Evolutionary conservation across 2,888 invertebrate genomes (phyloP), one percentile per base, ranked within the genome.

Genomic region (Keiferia lycopersicella): DNA sequence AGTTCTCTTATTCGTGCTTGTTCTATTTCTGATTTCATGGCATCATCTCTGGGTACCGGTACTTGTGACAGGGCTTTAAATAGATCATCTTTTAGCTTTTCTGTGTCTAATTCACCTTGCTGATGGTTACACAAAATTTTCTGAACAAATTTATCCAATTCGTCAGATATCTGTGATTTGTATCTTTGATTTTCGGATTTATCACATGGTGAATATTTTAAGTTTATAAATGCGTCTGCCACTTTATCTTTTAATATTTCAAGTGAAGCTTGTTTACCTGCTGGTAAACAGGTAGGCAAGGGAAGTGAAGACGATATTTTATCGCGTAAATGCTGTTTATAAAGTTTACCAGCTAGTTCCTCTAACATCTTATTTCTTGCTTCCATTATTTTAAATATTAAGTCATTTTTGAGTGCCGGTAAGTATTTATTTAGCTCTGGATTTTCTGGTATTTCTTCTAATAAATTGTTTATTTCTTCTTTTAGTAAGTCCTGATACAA

Each of bases 191-290:
- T 78, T 56, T 73, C 64, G 22, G 73, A 67, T 30, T 73, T 67
- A 61, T 80, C 69, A 1, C 70, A 67, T 8, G 75, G 73, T 2
- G 75, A 65, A 67, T 76, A 82, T 66, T 80, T 74, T 59, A 87
- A 71, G 62, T 80, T 80, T 14, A 88, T 78, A 67, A 81, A 88
- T 14, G 85, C 83, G 62, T 88, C 84, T 14, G 80, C 82, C 50
- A 88, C 61, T 64, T 75, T 76, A 41, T 86, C 82, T 74, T 83
- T 86, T 1, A 87, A 67, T 6, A 75, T 60, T 67, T 86, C 81
- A 64, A 87, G 78, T 20, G 71, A 71, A 16, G 72, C 75, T 63
- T 73, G 66, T 66, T 81, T 81, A 14, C 82, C 81, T 7, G 16
- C 18, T 7, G 77, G 62, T 1, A 76, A 41, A 30, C 68, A 65